phyloP scores from a whole-genome alignment of 2,113 vertebrate species.

The Chinchilla lanigera region DNA sequence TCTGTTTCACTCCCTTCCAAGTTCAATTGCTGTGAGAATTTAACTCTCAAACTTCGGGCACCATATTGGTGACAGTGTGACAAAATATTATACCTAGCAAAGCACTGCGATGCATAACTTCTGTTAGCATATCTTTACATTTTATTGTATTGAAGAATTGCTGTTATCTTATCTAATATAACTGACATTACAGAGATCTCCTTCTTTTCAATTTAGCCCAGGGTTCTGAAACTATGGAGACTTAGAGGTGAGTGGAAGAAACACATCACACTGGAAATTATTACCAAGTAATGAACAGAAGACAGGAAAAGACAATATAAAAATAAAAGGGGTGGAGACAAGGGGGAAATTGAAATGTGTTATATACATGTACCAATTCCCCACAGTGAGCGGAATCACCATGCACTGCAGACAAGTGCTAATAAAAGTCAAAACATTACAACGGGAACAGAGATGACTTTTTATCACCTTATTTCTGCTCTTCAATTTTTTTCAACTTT shows the following conservation, averaged over 20 bases:
- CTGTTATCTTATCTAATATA: neutral
- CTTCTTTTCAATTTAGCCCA: neutral
- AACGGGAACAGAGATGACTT: neutral
- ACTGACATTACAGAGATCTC: neutral
- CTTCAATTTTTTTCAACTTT: neutral
- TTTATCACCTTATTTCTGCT: neutral
- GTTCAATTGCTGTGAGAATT: neutral
- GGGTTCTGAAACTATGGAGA: neutral
- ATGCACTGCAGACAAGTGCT: neutral
- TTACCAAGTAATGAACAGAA: neutral
- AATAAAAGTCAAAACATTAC: neutral
- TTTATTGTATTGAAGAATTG: neutral
- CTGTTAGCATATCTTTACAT: neutral
- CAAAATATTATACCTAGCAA: neutral
- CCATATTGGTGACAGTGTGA: neutral
- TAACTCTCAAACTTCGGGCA: neutral
- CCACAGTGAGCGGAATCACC: neutral
- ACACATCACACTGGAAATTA: neutral
- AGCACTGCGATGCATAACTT: neutral
- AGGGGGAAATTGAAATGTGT: neutral
- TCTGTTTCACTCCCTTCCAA: neutral
- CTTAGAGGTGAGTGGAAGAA: neutral
- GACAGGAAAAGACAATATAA: neutral
- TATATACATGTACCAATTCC: neutral
- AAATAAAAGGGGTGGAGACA: neutral